Base-by-base conservation (phyloP, 2,888 invertebrate species). In the Antheraea assamensis region DNA sequence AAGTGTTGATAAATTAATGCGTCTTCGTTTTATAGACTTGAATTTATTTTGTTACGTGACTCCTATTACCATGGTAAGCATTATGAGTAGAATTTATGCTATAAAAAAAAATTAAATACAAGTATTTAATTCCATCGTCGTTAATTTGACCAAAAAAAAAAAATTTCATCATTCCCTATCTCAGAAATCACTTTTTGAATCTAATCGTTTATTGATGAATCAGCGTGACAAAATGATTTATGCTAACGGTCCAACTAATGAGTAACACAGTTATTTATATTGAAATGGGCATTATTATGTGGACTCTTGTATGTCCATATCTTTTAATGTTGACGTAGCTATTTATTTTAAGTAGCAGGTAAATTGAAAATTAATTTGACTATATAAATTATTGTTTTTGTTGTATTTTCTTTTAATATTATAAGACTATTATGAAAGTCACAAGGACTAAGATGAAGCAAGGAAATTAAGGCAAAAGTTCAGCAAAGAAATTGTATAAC, bases 141-240 rank as follows among this genome's bases (percentile, higher is more conserved):
- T n/a, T 42, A 21, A 31, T 10, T 24, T 35, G 8, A 8, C 31
- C 21, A 68, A 68, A 68, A n/a, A 35, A 35, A 68, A 68, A 35
- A 55, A n/a, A 68, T 68, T 35, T 31, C 35, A 35, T 35, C 31
- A 68, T 68, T 68, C 27, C 17, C 17, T 15, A 30, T 17, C 35
- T 35, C 24, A 35, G 35, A 68, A 68, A 68, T 68, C 68, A 5
- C 10, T n/a, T 35, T 31, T 31, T 68, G 35, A 68, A 68, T 68
- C 68, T 68, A 68, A 35, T 68, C 68, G 76, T 78, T 81, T 81
- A 77, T 74, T 74, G 80, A 78, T 68, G 77, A 71, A 74, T 77
- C 73, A 72, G 73, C 70, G 75, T 77, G 71, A 87, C 86, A 88
- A 79, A 85, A 84, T 86, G 74, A 75, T 77, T 75, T 72, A 71